These are phyloP conservation scores for Sciurus niger DNA, from an alignment of 2,113 vertebrate species.

Conservation along the genomic window DNA sequence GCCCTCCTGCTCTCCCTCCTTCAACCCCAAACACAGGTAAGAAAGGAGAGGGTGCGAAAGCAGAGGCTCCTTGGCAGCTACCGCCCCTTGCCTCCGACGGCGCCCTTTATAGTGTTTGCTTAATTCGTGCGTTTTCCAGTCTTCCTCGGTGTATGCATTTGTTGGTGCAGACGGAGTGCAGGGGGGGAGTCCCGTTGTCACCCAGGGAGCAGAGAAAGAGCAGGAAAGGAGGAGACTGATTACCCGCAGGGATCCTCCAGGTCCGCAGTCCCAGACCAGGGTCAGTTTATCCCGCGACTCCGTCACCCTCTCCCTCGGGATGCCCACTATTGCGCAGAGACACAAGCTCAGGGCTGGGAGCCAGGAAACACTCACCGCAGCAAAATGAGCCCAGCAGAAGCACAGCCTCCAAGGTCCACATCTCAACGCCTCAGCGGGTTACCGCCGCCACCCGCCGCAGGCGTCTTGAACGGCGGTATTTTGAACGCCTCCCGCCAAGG, in stretches of 20 bases:
- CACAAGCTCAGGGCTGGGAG: background rate
- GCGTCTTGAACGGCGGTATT: conserved; percentile 51
- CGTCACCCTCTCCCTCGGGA: too few relatives aligned
- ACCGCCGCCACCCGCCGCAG: conserved; percentile 14
- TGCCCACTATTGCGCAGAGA: too few relatives aligned
- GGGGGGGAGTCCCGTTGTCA: too few relatives aligned
- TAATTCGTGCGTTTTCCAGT: background rate
- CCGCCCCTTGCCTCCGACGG: background rate
- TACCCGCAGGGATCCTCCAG: too few relatives aligned
- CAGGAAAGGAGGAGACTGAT: too few relatives aligned
- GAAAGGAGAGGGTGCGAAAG: too few relatives aligned
- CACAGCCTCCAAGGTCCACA: conserved; percentile 76
- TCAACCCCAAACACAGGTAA: background rate
- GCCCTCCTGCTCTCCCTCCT: background rate
- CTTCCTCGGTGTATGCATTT: background rate
- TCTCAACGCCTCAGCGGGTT: conserved; percentile 64
- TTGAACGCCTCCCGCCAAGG: background rate
- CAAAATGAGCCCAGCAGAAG: conserved; percentile 70
- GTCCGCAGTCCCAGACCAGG: too few relatives aligned
- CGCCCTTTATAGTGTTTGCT: background rate
- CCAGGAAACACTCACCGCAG: conserved; percentile 77
- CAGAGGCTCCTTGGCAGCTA: background rate
- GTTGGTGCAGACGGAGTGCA: background rate
- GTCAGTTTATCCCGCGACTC: too few relatives aligned
- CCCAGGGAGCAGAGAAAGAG: too few relatives aligned